Conservation (phyloP, 2,113 vertebrate species). For the Paracanthobrama guichenoti region DNA sequence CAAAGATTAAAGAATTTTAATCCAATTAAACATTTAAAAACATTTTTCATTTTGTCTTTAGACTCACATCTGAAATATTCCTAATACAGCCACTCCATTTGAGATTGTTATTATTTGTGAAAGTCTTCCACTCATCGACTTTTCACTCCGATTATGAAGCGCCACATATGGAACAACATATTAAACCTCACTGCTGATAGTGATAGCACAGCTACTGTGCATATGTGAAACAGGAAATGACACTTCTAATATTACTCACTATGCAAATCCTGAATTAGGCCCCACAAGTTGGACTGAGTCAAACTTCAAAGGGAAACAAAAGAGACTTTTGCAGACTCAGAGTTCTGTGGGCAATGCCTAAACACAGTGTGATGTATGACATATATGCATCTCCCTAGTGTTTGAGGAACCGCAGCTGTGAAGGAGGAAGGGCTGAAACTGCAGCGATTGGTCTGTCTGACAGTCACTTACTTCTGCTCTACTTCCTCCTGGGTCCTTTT, state of each 20-base stretch:
- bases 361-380: neutral
- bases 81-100: neutral
- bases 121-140: neutral
- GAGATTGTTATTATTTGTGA: neutral
- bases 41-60: neutral
- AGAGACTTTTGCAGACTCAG: conserved; percentile 1
- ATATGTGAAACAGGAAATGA: neutral
- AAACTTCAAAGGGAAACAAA: neutral
- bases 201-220: neutral
- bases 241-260: neutral
- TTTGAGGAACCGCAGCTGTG: neutral
- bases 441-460: conserved; percentile 55
- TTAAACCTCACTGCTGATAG: neutral
- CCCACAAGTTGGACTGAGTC: neutral
- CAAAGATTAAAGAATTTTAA: neutral
- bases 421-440: neutral
- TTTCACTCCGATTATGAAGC: neutral
- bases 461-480: conserved; percentile 73
- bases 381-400: neutral
- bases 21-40: neutral
- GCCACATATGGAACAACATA: neutral
- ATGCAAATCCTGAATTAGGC: neutral
- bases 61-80: neutral
- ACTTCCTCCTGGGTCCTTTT: conserved; percentile 69
- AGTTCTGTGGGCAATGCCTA: neutral